Conservation (phyloP, 2,113 vertebrate species). For the Cardinalis cardinalis region DNA sequence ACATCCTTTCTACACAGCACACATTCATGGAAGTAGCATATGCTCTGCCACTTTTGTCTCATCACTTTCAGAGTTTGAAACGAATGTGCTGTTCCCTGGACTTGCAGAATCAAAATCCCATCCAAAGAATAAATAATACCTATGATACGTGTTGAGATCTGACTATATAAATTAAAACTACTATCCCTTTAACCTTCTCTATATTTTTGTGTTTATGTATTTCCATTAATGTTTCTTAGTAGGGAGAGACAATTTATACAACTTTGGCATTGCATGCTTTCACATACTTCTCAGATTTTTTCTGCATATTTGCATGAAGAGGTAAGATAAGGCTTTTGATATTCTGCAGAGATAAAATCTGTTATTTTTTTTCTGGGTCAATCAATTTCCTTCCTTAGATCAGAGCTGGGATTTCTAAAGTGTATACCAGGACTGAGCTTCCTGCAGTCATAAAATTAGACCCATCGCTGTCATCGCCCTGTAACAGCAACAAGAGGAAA, state of each 20-base stretch:
- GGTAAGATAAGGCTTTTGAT: conserved; percentile 30
- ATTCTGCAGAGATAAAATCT: conserved; percentile 12
- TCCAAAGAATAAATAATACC: conserved; percentile 14
- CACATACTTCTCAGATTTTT: neutral
- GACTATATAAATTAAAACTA: neutral
- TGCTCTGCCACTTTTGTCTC: conserved; percentile 46
- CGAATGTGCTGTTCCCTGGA: conserved; percentile 29
- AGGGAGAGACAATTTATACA: neutral
- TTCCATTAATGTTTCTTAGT: neutral
- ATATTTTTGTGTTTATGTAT: neutral
- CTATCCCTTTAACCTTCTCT: neutral
- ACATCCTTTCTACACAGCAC: conserved; percentile 27
- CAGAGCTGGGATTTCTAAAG: conserved; percentile 37
- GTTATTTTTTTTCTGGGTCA: conserved; percentile 55
- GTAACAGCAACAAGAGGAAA: neutral
- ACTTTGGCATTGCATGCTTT: neutral
- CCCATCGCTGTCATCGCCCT: neutral
- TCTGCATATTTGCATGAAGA: conserved; percentile 14
- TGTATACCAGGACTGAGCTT: neutral
- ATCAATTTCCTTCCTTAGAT: conserved; percentile 43
- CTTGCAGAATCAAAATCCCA: neutral
- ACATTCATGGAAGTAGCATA: conserved; percentile 44
- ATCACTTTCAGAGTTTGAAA: conserved; percentile 26
- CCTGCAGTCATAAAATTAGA: neutral
- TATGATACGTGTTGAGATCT: neutral